These are phyloP conservation scores for Castor canadensis DNA, from an alignment of 2,113 vertebrate genomes.

Conservation along the genomic window DNA sequence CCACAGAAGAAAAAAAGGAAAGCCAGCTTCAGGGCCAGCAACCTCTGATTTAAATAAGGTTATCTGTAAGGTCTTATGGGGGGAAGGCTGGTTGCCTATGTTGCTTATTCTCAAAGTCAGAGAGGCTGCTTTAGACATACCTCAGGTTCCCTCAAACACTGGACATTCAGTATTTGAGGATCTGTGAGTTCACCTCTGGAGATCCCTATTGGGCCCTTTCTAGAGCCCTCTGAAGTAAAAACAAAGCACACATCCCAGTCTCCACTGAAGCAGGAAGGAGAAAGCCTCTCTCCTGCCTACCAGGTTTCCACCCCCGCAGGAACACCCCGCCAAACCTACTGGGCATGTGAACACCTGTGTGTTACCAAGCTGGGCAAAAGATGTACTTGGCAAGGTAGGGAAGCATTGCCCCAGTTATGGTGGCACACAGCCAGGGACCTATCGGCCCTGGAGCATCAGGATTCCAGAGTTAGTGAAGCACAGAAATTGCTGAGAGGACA, in stretches of 20 bases:
- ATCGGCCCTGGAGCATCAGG: conserved; percentile 46
- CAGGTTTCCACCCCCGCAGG: conserved; percentile 24
- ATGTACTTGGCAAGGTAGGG: background rate
- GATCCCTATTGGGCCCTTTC: background rate
- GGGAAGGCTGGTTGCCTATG: background rate
- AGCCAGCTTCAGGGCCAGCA: conserved; percentile 47
- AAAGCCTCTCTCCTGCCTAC: conserved; percentile 40
- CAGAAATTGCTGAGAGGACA: conserved; percentile 55
- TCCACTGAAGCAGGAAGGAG: conserved; percentile 23
- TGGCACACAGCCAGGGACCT: conserved; percentile 58
- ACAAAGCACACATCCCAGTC: background rate
- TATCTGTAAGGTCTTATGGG: background rate
- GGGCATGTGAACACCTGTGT: conserved; percentile 73
- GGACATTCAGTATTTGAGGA: conserved; percentile 20
- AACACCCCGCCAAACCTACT: conserved; percentile 34
- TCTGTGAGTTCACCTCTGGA: conserved; percentile 21
- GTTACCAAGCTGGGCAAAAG: conserved; percentile 40
- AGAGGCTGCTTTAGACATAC: background rate
- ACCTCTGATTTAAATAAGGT: conserved; percentile 37
- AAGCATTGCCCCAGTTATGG: conserved; percentile 29
- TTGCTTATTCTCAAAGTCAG: conserved; percentile 29
- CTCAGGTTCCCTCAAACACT: background rate
- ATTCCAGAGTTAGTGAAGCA: conserved; percentile 64
- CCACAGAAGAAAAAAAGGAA: conserved; percentile 47
- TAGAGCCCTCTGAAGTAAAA: conserved; percentile 54